phyloP scores from a whole-genome alignment of 2,888 invertebrate genomes.

The Emmelina monodactyla region DNA sequence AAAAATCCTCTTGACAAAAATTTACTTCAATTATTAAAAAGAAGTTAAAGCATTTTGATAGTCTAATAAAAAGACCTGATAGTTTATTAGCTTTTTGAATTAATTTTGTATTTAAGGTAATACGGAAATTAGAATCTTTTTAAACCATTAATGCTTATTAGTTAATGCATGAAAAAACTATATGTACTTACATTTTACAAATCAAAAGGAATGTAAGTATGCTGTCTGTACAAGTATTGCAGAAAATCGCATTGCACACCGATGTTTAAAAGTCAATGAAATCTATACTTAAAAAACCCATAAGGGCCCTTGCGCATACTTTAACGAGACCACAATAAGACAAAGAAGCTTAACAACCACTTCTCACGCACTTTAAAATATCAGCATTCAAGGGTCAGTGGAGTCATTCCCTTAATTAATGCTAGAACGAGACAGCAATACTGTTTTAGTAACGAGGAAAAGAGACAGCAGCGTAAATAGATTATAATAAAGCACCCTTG shows the following conservation, averaged over 20 bases:
- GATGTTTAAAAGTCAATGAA: constrained; percentile 29
- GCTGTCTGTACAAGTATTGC: constrained; percentile 12
- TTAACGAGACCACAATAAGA: constrained; percentile 37
- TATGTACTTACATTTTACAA: too few relatives aligned
- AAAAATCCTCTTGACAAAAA: too few relatives aligned
- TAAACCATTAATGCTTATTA: too few relatives aligned
- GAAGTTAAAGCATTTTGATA: too few relatives aligned
- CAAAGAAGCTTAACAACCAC: constrained; percentile 54
- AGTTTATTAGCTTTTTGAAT: too few relatives aligned
- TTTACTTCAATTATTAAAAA: too few relatives aligned
- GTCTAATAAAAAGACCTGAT: too few relatives aligned
- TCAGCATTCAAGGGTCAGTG: constrained; percentile 45
- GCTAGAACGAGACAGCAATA: constrained; percentile 26
- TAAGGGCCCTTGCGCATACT: constrained; percentile 33
- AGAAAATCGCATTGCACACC: constrained; percentile 17
- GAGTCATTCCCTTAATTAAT: constrained; percentile 45
- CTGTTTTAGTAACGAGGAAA: constrained; percentile 15
- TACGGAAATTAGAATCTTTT: too few relatives aligned
- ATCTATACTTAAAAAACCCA: constrained; percentile 20
- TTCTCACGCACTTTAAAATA: constrained; percentile 40
- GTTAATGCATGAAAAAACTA: too few relatives aligned
- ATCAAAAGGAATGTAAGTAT: too few relatives aligned
- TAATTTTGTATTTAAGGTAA: too few relatives aligned
- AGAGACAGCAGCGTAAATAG: constrained; percentile 29
- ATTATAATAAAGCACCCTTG: constrained; percentile 48